Conservation (phyloP, 2,113 vertebrate genomes). For the Rhadina sibilatrix region DNA sequence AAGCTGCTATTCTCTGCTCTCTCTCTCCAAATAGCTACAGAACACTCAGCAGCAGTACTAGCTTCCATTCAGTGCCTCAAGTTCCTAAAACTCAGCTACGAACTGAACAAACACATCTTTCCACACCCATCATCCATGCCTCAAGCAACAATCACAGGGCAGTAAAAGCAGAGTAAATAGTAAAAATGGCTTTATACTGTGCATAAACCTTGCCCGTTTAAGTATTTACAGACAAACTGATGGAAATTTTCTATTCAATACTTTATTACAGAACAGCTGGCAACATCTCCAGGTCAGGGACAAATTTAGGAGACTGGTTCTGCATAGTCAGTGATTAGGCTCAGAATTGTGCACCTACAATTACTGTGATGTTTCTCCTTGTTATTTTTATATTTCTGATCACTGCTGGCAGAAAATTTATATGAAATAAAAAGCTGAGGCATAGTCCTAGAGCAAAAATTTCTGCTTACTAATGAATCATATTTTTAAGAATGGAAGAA, state of each 20-base stretch:
- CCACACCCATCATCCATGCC: fast-evolving
- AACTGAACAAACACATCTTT: background rate
- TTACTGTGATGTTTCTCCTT: background rate
- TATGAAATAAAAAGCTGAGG: background rate
- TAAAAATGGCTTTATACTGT: background rate
- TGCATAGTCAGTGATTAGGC: background rate
- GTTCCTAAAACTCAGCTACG: background rate
- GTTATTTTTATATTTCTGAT: background rate
- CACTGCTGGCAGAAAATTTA: background rate
- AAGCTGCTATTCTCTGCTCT: background rate
- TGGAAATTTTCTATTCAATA: background rate
- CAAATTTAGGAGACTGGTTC: background rate
- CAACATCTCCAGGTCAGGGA: background rate
- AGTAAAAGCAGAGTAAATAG: background rate
- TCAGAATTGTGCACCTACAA: background rate
- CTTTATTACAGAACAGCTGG: background rate
- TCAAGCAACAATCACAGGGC: background rate
- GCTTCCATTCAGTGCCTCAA: background rate
- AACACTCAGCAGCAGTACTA: background rate
- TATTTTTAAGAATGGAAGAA: background rate
- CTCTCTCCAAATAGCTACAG: background rate
- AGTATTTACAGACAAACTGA: background rate
- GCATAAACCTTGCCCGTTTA: background rate
- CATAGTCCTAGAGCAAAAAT: background rate
- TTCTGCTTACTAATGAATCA: background rate